These are phyloP conservation scores for Ceramica pisi DNA, from an alignment of 2,888 invertebrate species.

Conservation along the genomic window DNA sequence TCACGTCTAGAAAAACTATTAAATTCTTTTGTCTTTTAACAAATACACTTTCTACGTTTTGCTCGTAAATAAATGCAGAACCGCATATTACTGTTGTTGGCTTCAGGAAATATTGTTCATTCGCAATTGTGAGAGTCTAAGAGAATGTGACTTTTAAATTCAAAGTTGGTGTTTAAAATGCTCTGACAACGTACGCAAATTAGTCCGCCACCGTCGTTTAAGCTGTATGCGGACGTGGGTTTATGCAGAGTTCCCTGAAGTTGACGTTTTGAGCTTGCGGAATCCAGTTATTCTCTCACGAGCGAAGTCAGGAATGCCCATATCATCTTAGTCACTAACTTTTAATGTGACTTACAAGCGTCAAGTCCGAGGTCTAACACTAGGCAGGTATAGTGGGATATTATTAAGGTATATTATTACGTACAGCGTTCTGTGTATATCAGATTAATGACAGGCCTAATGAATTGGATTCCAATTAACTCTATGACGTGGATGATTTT, in stretches of 20 bases:
- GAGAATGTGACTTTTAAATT: constrained; percentile 65
- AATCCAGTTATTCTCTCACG: constrained; percentile 49
- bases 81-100: constrained; percentile 47
- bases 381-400: neutral
- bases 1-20: constrained; percentile 10
- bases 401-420: neutral
- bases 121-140: constrained; percentile 47
- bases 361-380: neutral
- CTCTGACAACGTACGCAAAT: constrained; percentile 63
- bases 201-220: constrained; percentile 58
- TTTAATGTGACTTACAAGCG: constrained; percentile 6
- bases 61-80: constrained; percentile 25
- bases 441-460: constrained; percentile 28
- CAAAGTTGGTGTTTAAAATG: constrained; percentile 61
- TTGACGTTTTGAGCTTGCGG: constrained; percentile 55
- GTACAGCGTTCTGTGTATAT: neutral
- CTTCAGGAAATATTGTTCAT: constrained; percentile 54
- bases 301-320: constrained; percentile 46
- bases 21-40: constrained; percentile 38
- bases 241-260: constrained; percentile 58
- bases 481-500: constrained; percentile 10
- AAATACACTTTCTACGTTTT: constrained; percentile 25
- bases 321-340: constrained; percentile 39
- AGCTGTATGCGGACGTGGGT: constrained; percentile 57
- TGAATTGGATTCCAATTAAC: constrained; percentile 36